These are phyloP conservation scores for Phrynocephalus versicolor DNA, from an alignment of 2,113 vertebrate genomes.

Conservation along the genomic window DNA sequence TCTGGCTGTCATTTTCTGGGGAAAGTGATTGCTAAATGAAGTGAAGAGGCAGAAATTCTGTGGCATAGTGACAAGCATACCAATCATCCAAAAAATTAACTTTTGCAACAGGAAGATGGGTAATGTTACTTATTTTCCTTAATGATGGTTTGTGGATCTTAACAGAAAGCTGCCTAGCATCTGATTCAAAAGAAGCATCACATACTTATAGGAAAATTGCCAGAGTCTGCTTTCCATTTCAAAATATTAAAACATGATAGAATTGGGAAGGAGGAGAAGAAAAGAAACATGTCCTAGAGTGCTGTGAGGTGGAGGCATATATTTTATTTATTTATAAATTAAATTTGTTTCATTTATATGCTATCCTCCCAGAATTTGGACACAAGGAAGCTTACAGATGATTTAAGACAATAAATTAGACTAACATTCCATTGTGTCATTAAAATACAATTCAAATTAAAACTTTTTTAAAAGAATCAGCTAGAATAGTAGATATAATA, in stretches of 20 bases:
- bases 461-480: too few species aligned
- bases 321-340: too few species aligned
- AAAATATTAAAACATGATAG: background rate
- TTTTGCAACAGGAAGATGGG: background rate
- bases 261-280: too few species aligned
- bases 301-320: background rate
- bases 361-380: too few species aligned
- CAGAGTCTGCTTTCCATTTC: background rate
- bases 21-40: background rate
- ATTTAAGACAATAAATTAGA: too few species aligned
- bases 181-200: background rate
- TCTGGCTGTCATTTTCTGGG: background rate
- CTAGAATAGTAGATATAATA: too few species aligned
- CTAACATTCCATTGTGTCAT: too few species aligned
- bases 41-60: background rate
- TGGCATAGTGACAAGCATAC: background rate
- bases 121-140: background rate
- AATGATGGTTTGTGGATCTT: background rate
- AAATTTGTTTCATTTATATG: too few species aligned
- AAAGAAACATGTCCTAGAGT: background rate
- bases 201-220: background rate
- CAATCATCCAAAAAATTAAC: background rate
- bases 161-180: background rate
- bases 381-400: too few species aligned
- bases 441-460: too few species aligned